A percentile compares a stretch with the other conserved stretches of the same genome.
Evolutionary conservation across 2,113 vertebrate genomes (phyloP).

Genomic region (Microcebus lehilahytsara): DNA sequence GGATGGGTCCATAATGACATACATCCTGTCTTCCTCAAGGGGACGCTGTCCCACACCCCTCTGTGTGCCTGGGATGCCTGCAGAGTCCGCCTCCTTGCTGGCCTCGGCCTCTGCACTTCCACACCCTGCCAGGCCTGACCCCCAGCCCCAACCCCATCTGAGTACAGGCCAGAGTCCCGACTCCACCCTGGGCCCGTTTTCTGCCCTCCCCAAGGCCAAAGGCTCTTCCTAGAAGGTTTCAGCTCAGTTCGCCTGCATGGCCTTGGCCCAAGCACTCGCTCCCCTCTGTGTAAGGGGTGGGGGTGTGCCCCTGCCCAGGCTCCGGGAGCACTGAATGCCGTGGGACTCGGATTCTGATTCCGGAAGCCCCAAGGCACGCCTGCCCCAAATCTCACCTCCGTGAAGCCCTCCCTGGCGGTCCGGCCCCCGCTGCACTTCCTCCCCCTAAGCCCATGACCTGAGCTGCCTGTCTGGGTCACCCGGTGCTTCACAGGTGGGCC

Average conservation of each 20-base stretch:
- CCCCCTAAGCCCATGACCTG: not conserved
- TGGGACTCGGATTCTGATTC: no score
- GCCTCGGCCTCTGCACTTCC: no score
- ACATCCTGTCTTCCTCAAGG: no score
- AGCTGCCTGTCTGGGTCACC: no score
- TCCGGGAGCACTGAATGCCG: fast-evolving
- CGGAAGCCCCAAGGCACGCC: not conserved
- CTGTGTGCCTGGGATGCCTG: fast-evolving
- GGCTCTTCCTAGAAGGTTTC: not conserved
- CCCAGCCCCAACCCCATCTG: not conserved
- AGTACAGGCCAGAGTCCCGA: fast-evolving
- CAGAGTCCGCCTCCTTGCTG: no score
- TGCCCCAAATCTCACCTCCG: not conserved
- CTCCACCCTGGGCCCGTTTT: fast-evolving
- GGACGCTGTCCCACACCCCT: fast-evolving
- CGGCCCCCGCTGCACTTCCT: fast-evolving
- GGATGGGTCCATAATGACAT: fast-evolving
- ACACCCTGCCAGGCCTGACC: not conserved
- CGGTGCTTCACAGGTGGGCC: fast-evolving
- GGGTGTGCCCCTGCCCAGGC: fast-evolving
- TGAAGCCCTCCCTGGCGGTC: not conserved
- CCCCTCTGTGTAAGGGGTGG: not conserved
- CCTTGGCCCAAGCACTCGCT: fast-evolving
- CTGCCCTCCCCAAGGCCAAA: not conserved
- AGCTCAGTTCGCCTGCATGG: no score